Evolutionary conservation across 2,888 invertebrate genomes (phyloP).

Genomic region (Drosophila infuscata): DNA sequence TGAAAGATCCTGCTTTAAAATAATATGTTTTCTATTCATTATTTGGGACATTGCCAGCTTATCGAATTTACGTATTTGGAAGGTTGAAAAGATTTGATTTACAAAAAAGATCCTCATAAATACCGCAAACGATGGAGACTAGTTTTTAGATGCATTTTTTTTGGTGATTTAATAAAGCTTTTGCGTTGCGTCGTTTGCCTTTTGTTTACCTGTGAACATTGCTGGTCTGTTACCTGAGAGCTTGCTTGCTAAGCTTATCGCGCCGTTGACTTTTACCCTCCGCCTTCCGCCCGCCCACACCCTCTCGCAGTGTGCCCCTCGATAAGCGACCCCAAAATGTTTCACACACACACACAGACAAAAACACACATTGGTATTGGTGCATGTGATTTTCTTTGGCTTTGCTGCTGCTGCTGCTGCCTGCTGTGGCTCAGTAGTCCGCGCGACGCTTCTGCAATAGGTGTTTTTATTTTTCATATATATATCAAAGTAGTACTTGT

Average conservation of each 20-base stretch:
- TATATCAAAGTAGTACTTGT: neutral
- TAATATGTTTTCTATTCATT: neutral
- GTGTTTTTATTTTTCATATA: constrained; percentile 13
- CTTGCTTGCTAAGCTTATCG: constrained; percentile 63
- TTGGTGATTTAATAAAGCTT: constrained; percentile 12
- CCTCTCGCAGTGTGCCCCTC: constrained; percentile 11
- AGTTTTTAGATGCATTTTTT: neutral
- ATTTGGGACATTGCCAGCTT: neutral
- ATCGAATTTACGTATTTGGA: neutral
- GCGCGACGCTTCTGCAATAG: constrained; percentile 45
- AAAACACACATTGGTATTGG: constrained; percentile 23
- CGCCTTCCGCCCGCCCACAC: neutral
- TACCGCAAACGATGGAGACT: constrained; percentile 2
- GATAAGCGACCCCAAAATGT: constrained; percentile 63
- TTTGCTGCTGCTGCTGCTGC: constrained; percentile 7
- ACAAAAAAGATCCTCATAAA: neutral
- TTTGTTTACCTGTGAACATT: constrained; percentile 66
- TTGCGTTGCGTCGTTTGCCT: constrained; percentile 16
- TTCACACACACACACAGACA: constrained; percentile 14
- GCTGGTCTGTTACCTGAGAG: constrained; percentile 57
- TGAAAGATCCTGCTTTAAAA: neutral
- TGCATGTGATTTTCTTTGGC: constrained; percentile 42
- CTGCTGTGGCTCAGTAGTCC: constrained; percentile 45
- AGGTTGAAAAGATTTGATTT: neutral
- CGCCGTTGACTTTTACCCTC: constrained; percentile 15